Evolutionary conservation across 2,888 invertebrate species (phyloP).

Genomic region (Sympetrum striolatum): DNA sequence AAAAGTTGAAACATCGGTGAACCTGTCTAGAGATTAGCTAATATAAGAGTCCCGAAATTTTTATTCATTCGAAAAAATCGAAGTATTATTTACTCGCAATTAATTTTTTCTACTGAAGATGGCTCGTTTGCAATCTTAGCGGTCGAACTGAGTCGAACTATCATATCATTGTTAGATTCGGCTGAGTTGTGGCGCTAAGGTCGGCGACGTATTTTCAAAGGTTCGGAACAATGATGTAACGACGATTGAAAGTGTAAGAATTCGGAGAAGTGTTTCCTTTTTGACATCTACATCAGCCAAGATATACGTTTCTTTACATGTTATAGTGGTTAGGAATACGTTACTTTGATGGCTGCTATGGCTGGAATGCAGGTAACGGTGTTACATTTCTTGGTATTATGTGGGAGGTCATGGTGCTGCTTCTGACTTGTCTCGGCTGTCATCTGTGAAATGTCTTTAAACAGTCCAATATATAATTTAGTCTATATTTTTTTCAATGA

Average conservation of each 20-base stretch:
- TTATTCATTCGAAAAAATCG: too few species aligned
- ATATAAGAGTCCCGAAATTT: too few species aligned
- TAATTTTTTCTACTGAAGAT: too few species aligned
- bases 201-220: constrained; percentile 9
- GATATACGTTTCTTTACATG: background rate
- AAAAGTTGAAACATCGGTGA: too few species aligned
- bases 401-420: too few species aligned
- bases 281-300: background rate
- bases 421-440: background rate
- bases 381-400: background rate
- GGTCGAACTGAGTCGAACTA: too few species aligned
- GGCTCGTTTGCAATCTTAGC: too few species aligned
- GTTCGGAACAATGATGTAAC: background rate
- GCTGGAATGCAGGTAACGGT: background rate
- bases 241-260: background rate
- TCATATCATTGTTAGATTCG: too few species aligned
- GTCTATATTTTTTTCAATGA: too few species aligned
- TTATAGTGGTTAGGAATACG: background rate
- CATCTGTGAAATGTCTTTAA: background rate
- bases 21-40: too few species aligned
- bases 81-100: too few species aligned
- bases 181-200: background rate
- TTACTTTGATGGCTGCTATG: background rate
- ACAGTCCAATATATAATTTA: background rate
- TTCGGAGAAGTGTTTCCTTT: constrained; percentile 1